Evolutionary conservation across 1,140 invertebrate species (phyloP).

Genomic region (Heliconius hewitsoni): DNA sequence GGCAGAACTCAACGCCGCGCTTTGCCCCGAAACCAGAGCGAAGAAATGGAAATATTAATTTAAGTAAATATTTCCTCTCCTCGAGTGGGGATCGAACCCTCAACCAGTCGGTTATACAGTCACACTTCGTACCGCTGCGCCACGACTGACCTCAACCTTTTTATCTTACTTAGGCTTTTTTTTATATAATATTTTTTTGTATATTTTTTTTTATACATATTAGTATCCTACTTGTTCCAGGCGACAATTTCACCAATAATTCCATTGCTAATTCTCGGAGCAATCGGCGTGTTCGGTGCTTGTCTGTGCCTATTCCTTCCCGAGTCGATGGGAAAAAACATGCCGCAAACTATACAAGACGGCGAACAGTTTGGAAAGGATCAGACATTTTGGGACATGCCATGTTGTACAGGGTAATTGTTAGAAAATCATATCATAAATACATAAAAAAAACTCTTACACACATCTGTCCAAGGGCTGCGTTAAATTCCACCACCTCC

Average conservation of each 20-base stretch:
- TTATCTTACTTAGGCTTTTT: no score
- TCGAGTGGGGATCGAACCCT: no score
- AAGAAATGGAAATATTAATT: no score
- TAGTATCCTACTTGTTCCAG: conserved; percentile 56
- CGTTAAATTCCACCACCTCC: neutral
- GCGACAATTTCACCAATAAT: conserved; percentile 85
- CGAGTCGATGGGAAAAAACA: conserved; percentile 89
- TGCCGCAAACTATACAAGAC: conserved; percentile 91
- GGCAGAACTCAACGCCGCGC: no score
- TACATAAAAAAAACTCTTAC: neutral
- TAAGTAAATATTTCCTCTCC: no score
- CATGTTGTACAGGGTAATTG: conserved; percentile 78
- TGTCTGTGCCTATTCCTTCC: conserved; percentile 87
- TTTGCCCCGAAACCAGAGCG: no score
- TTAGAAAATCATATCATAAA: neutral
- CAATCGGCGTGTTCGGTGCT: conserved; percentile 87
- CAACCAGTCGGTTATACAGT: no score
- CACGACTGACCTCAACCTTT: no score
- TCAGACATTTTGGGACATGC: conserved; percentile 89
- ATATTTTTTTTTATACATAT: no score
- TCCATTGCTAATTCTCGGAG: conserved; percentile 88
- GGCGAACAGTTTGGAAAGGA: conserved; percentile 91
- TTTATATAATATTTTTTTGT: no score
- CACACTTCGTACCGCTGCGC: no score
- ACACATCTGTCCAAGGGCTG: neutral